Conservation (phyloP, 2,888 invertebrate genomes). For the Rosalia funebris region DNA sequence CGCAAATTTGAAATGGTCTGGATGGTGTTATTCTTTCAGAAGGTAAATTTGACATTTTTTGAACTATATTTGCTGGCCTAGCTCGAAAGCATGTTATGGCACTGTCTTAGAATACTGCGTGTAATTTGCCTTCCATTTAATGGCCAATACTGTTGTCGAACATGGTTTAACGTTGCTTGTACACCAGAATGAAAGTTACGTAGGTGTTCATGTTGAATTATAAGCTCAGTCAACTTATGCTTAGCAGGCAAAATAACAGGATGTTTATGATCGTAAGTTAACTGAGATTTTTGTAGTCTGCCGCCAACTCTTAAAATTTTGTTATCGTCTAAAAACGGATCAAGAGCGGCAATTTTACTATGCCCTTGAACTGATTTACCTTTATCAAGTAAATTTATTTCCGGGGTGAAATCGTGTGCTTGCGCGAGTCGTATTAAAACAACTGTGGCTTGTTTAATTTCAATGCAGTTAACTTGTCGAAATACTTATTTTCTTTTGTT, state of each 20-base stretch:
- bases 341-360: background rate
- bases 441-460: background rate
- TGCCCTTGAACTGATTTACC: background rate
- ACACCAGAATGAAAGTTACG: slow-evolving; percentile 6
- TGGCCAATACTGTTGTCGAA: slow-evolving; percentile 45
- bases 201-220: slow-evolving; percentile 4
- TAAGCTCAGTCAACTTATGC: slow-evolving; percentile 3
- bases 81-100: slow-evolving; percentile 35
- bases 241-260: slow-evolving; percentile 4
- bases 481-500: too few relatives aligned
- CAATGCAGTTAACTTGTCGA: too few relatives aligned
- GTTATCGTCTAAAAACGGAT: background rate
- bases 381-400: background rate
- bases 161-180: slow-evolving; percentile 31
- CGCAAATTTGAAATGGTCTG: slow-evolving; percentile 26
- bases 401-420: background rate
- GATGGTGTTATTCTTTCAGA: slow-evolving; percentile 10
- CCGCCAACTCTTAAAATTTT: slow-evolving; percentile 5
- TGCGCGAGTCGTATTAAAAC: too few relatives aligned
- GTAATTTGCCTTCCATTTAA: slow-evolving; percentile 33
- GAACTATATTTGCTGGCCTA: slow-evolving; percentile 14
- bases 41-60: background rate
- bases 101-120: too few relatives aligned
- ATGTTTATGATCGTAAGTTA: background rate
- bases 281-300: background rate